phyloP scores from a whole-genome alignment of 2,797 vertebrate species.

The Semaprochilodus insignis region DNA sequence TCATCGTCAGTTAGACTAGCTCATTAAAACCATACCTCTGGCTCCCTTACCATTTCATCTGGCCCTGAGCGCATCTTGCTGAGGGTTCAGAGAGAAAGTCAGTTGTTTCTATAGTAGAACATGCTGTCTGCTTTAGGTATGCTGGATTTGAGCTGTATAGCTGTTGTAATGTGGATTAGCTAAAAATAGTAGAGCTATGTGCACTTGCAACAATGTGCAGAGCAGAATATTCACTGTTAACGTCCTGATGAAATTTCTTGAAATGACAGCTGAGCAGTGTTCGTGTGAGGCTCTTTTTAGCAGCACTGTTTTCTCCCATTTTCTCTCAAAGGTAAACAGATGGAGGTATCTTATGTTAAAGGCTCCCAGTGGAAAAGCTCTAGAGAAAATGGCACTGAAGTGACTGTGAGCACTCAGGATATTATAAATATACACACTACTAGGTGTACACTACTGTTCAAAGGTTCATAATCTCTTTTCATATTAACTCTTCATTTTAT shows the following conservation, averaged over 20 bases:
- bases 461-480: too few species aligned
- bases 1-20: constrained; percentile 7
- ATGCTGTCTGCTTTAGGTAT: background rate
- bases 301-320: background rate
- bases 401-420: too few species aligned
- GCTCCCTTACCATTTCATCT: constrained; percentile 27
- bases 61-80: constrained; percentile 2
- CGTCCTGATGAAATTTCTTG: background rate
- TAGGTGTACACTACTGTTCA: too few species aligned
- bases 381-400: background rate
- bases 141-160: background rate
- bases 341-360: background rate
- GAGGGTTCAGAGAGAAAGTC: background rate
- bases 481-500: too few species aligned
- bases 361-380: background rate
- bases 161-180: background rate
- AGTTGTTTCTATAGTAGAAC: background rate
- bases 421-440: too few species aligned
- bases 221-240: background rate
- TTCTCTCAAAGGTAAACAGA: background rate
- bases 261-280: background rate
- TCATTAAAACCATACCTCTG: constrained; percentile 55
- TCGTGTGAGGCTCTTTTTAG: background rate
- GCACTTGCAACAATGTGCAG: background rate
- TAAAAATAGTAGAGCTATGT: constrained; percentile 8